phyloP scores from a whole-genome alignment of 2,113 vertebrate species.

The Fregata magnificens region DNA sequence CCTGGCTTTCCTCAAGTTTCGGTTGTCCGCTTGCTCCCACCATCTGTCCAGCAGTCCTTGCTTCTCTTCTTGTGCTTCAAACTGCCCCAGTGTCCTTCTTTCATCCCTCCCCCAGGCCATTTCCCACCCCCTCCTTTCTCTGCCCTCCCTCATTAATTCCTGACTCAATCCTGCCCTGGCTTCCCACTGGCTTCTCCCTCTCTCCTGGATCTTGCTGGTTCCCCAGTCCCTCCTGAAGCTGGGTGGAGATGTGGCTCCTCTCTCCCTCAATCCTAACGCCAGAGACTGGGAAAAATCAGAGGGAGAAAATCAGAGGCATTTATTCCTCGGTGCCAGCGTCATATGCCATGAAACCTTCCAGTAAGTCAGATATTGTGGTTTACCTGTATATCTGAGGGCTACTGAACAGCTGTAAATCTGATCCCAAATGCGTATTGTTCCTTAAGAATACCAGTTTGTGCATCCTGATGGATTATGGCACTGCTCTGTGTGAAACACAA shows the following conservation, averaged over 20 bases:
- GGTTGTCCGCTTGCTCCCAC: not conserved
- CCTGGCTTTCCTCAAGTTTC: not conserved
- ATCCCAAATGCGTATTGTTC: not conserved
- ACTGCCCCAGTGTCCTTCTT: not conserved
- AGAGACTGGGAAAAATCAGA: not conserved
- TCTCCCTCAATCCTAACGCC: not conserved
- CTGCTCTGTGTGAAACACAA: not conserved
- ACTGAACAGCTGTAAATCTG: not conserved
- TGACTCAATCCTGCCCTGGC: not conserved
- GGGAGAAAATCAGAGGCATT: not conserved
- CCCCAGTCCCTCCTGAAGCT: not conserved
- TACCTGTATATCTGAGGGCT: not conserved
- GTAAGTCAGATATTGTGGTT: not conserved
- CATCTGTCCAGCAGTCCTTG: not conserved
- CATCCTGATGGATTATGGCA: constrained; percentile 5
- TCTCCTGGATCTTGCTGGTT: not conserved
- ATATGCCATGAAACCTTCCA: not conserved
- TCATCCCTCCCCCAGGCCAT: not conserved
- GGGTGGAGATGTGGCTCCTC: not conserved
- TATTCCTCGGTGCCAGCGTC: not conserved
- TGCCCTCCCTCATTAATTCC: not conserved
- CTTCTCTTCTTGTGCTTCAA: not conserved
- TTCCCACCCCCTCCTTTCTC: not conserved
- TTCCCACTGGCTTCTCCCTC: not conserved
- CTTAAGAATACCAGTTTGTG: not conserved